Evolutionary conservation across 2,797 vertebrate species (phyloP), one percentile per base, ranked within the genome.

Genomic region (Myioborus miniatus): DNA sequence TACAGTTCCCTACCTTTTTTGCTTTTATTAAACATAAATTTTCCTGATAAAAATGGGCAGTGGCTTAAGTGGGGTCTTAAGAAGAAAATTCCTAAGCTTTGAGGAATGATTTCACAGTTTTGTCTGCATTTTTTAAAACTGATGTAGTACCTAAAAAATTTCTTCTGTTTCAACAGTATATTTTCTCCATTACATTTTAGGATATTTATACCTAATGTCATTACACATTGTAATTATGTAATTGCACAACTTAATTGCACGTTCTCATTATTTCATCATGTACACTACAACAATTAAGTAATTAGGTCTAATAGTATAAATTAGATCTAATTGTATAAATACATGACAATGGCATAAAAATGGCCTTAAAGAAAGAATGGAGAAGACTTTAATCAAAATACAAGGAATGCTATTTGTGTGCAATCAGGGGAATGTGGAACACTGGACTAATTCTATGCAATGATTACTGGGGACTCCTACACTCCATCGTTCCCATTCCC

Each of bases 161-260:
- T 11, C 27, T 56, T 87, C 52, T 93, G 50, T 89, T 76, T 90
- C 90, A 94, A 95, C 26, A 71, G 59, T 88, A 32, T 91, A 65
- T 93, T 92, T 95, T 92, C 37, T 53, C 75, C 82, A 63, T 97
- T 96, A 96, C 89, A 88, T 97, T 97, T 94, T 89, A 94, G 83
- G 75, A 93, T 96, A 96, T 97, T 97, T 96, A 95, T 93, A 97
- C 81, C 91, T 87, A 89, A 93, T 97, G 94, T 96, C 96, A 94
- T 96, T 94, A 97, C 83, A 96, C 96, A 83, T 83, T 97, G 88
- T 97, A 98, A 98, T 97, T 97, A 97, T 97, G 85, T 97, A 97
- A 97, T 97, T 97, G 93, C 76, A 97, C 52, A 81, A 96, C 94
- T 94, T 96, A 96, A 97, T 97, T 95, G 77, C 56, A 96, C 83